phyloP scores from a whole-genome alignment of 1,140 invertebrate species.

The Dolichoris vasculosae region DNA sequence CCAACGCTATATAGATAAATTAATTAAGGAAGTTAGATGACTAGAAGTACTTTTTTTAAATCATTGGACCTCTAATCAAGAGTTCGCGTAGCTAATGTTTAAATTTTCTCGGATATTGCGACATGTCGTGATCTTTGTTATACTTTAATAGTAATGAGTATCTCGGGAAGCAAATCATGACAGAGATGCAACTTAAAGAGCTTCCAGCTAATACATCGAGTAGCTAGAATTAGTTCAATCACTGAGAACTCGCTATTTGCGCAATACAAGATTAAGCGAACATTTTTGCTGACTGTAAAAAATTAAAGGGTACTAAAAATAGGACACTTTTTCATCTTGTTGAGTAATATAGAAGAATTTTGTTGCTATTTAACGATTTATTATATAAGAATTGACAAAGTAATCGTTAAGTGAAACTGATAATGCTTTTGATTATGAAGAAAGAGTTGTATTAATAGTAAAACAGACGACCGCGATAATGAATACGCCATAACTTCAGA shows the following conservation, averaged over 20 bases:
- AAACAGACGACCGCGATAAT: neutral
- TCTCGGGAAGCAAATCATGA: too few relatives aligned
- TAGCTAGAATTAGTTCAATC: constrained; percentile 8
- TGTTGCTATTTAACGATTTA: neutral
- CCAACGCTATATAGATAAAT: too few relatives aligned
- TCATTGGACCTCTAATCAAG: too few relatives aligned
- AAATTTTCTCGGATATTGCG: constrained; percentile 21
- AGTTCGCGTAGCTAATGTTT: neutral
- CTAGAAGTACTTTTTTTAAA: too few relatives aligned
- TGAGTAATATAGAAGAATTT: neutral
- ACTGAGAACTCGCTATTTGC: neutral
- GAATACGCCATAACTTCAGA: neutral
- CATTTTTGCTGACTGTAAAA: neutral
- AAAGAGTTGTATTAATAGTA: neutral
- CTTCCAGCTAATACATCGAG: constrained; percentile 34
- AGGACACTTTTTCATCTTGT: neutral
- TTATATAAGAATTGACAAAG: neutral
- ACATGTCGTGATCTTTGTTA: constrained; percentile 10
- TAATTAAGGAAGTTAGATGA: too few relatives aligned
- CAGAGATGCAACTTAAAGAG: constrained; percentile 30
- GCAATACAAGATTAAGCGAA: neutral
- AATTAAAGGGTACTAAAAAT: neutral
- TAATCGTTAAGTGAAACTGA: neutral
- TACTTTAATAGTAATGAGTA: too few relatives aligned
- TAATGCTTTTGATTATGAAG: neutral